Base-by-base conservation (phyloP, 2,888 invertebrate species). In the Drosophila testacea region DNA sequence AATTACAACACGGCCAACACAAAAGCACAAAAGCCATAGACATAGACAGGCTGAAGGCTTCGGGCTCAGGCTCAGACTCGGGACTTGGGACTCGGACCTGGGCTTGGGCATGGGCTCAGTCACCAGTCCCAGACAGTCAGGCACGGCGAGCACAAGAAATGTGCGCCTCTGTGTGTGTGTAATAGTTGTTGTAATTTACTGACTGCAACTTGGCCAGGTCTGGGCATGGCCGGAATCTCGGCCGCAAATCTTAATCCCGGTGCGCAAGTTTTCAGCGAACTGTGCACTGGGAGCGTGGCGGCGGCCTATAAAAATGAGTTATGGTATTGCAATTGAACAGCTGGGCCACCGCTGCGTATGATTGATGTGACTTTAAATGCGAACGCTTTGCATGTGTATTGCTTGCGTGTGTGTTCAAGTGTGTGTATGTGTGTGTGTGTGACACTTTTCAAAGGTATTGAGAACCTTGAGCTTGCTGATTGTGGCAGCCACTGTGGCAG, bases 161-260 rank as follows among this genome's bases (percentile, higher is more conserved):
- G 38, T 32, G 55, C 22, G 50, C 36, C 51, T 47, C 6, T 50
- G 32, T 66, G 39, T 77, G 71, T 81, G 88, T 81, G 88, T 88
- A 90, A 90, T 88, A 86, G 88, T 90, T 88, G 90, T 86, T 88
- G 90, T 90, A 87, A 89, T 90, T 88, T 87, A 88, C 78, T 78
- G 83, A 84, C 86, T 83, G 76, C 73, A 69, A 83, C 81, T 83
- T 70, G 69, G 69, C 57, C 56, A 30, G 70, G 57, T 39, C 61
- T 76, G 70, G 66, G 51, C 79, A 75, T 75, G 82, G 73, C 55
- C 65, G 73, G 83, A 88, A 77, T 81, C 89, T 83, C 85, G 73
- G 64, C 73, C 67, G 87, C 91, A 88, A 90, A 90, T 90, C 90
- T 90, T 85, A 85, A 87, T 88, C 91, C 91, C 85, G 91, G 90